A percentile compares a stretch with the other conserved stretches of the same genome.
Conservation (phyloP, 2,113 vertebrate species). For the Brachypteracias leptosomus region DNA sequence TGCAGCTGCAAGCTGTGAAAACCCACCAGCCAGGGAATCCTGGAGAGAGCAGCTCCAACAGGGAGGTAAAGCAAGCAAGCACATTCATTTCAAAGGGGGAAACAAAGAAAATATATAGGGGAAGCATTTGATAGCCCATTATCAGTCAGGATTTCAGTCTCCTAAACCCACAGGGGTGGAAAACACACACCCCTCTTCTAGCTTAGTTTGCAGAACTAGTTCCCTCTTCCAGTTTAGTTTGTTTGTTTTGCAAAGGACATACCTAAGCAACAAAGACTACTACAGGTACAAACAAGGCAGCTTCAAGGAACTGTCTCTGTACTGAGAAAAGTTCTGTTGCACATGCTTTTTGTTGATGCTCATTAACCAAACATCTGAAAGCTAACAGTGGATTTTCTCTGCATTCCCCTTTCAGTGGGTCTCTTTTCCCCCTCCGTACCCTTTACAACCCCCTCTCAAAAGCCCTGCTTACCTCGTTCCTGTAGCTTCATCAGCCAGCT, state of each 20-base stretch:
- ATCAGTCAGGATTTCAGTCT: not conserved
- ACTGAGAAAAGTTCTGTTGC: not conserved
- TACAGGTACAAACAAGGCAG: not conserved
- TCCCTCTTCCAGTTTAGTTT: too few species aligned
- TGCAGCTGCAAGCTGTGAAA: constrained; percentile 53
- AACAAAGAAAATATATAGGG: not conserved
- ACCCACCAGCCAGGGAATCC: constrained; percentile 14
- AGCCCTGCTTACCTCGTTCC: not conserved
- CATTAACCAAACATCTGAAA: not conserved
- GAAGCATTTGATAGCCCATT: not conserved
- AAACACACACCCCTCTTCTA: not conserved
- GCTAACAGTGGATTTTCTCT: not conserved
- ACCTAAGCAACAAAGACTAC: not conserved
- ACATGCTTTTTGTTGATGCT: not conserved
- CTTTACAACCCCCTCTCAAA: not conserved
- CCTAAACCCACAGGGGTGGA: not conserved
- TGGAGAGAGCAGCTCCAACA: not conserved
- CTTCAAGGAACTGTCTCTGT: not conserved
- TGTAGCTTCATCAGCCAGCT: not conserved
- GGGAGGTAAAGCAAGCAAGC: not conserved
- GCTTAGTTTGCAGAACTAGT: not conserved
- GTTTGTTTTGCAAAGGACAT: not conserved
- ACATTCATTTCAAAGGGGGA: not conserved
- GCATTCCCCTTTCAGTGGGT: not conserved
- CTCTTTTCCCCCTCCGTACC: not conserved